phyloP scores from a whole-genome alignment of 2,113 vertebrate species.

The Gorsachius goisagi region DNA sequence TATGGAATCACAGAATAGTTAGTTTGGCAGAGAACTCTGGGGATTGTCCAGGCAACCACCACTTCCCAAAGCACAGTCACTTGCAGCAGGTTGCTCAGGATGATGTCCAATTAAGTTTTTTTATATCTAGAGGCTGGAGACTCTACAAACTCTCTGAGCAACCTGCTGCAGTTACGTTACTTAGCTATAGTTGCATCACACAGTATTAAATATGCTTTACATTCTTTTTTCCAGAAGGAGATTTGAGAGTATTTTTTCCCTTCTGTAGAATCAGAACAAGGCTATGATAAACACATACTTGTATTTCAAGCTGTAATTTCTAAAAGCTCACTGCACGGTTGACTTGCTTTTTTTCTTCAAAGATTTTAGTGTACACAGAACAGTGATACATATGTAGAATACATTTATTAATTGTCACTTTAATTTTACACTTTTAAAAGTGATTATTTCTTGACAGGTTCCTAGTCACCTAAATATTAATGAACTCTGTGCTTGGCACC shows the following conservation, averaged over 20 bases:
- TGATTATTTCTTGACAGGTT: neutral
- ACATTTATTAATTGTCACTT: neutral
- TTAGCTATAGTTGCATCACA: neutral
- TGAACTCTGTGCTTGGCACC: neutral
- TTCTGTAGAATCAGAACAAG: neutral
- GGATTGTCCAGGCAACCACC: neutral
- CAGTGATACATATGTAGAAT: accelerated
- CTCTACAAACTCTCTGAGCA: neutral
- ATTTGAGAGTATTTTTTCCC: neutral
- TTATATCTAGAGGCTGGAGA: neutral
- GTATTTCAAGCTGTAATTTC: neutral
- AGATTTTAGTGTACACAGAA: neutral
- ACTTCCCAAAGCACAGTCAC: neutral
- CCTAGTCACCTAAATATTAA: neutral
- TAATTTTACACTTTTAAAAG: neutral
- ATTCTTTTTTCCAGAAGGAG: neutral
- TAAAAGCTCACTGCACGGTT: neutral
- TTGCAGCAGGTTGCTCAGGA: neutral
- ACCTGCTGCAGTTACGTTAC: neutral
- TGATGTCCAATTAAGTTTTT: neutral
- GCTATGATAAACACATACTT: neutral
- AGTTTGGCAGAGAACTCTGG: too few relatives aligned
- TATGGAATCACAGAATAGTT: neutral
- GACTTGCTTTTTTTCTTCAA: neutral
- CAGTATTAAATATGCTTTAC: neutral